Conservation (phyloP, 2,797 vertebrate genomes). For the Notoglanidium macrostoma region DNA sequence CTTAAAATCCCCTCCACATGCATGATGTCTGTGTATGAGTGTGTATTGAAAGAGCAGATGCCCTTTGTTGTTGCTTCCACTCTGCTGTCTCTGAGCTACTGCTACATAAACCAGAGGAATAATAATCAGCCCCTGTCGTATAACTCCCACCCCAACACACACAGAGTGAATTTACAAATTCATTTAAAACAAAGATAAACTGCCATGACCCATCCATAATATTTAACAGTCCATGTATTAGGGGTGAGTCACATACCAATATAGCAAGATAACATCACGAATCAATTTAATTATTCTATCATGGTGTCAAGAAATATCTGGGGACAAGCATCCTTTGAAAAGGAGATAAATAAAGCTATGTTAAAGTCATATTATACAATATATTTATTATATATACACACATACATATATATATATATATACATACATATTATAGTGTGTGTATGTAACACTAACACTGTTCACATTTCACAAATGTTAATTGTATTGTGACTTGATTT, state of each 20-base stretch:
- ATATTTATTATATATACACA: no score
- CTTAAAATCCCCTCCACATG: conserved; percentile 37
- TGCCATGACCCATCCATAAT: neutral
- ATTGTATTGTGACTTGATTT: no score
- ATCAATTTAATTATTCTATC: neutral
- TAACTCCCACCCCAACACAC: neutral
- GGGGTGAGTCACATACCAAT: neutral
- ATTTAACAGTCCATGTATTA: neutral
- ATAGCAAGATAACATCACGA: neutral
- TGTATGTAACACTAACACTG: no score
- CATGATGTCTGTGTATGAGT: neutral
- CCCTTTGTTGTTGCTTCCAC: conserved; percentile 13
- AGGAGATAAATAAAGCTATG: neutral
- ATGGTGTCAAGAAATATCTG: neutral
- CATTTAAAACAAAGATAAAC: conserved; percentile 1
- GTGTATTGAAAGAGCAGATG: neutral
- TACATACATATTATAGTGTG: no score
- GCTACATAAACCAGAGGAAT: conserved; percentile 16
- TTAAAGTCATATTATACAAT: no score
- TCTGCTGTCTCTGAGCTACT: conserved; percentile 6
- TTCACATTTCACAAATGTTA: no score
- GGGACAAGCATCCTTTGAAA: neutral
- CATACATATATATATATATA: no score
- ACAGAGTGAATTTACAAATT: neutral
- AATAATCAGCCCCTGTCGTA: conserved; percentile 14